Conservation (phyloP, 2,113 vertebrate genomes). For the Uria lomvia region DNA sequence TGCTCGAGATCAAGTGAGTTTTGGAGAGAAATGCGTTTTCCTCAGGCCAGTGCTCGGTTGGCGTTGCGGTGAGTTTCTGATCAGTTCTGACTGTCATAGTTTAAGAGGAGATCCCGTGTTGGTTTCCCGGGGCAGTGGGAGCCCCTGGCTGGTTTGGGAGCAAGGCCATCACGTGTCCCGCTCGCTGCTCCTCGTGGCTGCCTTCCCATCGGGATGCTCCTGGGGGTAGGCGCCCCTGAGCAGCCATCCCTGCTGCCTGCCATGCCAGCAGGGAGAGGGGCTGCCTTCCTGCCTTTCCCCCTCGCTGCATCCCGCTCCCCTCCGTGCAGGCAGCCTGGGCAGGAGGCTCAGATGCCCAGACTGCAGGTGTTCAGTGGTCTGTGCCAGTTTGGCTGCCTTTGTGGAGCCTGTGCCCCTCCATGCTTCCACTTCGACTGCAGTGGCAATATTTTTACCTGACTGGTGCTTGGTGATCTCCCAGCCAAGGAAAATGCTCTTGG, state of each 20-base stretch:
- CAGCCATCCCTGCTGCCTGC: not conserved
- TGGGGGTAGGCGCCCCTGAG: not conserved
- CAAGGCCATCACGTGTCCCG: fast-evolving
- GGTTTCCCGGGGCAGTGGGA: fast-evolving
- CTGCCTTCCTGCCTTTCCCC: not conserved
- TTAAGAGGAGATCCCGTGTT: fast-evolving
- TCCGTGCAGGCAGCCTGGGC: not conserved
- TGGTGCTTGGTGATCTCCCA: not conserved
- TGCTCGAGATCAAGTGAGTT: not conserved
- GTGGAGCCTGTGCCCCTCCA: fast-evolving
- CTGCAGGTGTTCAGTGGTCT: not conserved
- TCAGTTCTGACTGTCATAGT: not conserved
- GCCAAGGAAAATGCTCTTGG: not conserved
- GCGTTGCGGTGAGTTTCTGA: not conserved
- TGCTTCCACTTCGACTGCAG: not conserved
- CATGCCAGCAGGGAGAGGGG: not conserved
- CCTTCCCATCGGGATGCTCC: not conserved
- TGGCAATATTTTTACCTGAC: not conserved
- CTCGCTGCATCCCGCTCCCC: not conserved
- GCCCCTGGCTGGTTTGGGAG: not conserved
- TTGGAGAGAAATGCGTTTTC: not conserved
- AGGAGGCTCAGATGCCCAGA: not conserved
- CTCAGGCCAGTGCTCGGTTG: not conserved
- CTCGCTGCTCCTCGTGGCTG: not conserved
- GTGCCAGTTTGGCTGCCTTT: not conserved